These are phyloP conservation scores for Caenorhabditis panamensis DNA, from an alignment of 2,888 invertebrate species.

Conservation along the genomic window DNA sequence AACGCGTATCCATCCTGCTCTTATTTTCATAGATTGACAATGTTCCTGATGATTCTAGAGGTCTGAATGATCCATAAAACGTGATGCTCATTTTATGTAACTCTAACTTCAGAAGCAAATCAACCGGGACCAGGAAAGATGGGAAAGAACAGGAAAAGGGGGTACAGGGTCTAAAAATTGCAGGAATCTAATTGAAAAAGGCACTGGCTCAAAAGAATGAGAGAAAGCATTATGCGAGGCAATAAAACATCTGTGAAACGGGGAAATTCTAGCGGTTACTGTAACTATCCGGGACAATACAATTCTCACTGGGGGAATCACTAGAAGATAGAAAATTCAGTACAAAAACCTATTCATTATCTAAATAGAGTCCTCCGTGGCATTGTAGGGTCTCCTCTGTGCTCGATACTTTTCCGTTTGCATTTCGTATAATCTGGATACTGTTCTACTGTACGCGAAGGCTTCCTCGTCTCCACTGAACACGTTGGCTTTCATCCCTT, in stretches of 20 bases:
- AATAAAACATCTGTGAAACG: background rate
- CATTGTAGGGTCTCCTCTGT: constrained; percentile 65
- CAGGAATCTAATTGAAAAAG: background rate
- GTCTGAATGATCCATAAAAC: too few relatives aligned
- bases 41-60: too few relatives aligned
- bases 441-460: constrained; percentile 95
- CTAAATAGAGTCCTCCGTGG: constrained; percentile 47
- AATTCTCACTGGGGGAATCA: too few relatives aligned
- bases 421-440: constrained; percentile 96
- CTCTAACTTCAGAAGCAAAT: too few relatives aligned
- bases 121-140: too few relatives aligned
- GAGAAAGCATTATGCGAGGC: constrained; percentile 6
- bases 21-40: too few relatives aligned
- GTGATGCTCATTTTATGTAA: too few relatives aligned
- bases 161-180: too few relatives aligned
- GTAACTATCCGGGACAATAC: background rate
- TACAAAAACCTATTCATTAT: background rate
- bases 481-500: constrained; percentile 89
- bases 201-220: too few relatives aligned
- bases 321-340: constrained; percentile 12
- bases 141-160: too few relatives aligned
- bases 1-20: too few relatives aligned
- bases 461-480: constrained; percentile 98
- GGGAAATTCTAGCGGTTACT: background rate
- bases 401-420: constrained; percentile 94